Evolutionary conservation across 2,113 vertebrate species (phyloP).

Genomic region (Paradisaea rubra): DNA sequence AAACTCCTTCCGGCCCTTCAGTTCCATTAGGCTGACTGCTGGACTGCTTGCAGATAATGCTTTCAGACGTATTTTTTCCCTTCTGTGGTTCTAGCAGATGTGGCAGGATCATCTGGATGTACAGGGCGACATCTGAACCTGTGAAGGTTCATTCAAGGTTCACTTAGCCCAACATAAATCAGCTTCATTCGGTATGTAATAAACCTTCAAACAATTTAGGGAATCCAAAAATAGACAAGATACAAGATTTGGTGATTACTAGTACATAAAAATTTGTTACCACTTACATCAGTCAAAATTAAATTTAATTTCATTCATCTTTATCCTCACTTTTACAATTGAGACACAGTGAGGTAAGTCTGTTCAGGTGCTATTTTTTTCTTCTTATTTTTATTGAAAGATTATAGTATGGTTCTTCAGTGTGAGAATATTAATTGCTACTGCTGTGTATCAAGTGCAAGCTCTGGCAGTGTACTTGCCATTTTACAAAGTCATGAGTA

Average conservation of each 20-base stretch:
- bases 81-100: not conserved
- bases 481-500: not conserved
- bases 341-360: not conserved
- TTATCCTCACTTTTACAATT: not conserved
- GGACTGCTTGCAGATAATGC: not conserved
- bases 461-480: not conserved
- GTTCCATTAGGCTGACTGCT: not conserved
- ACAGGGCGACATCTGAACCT: not conserved
- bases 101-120: not conserved
- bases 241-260: not conserved
- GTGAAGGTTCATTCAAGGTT: not conserved
- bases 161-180: not conserved
- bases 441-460: not conserved
- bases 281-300: not conserved
- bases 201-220: not conserved
- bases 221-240: not conserved
- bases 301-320: not conserved
- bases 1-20: not conserved
- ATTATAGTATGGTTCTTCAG: not conserved
- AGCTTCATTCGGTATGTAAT: not conserved
- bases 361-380: not conserved
- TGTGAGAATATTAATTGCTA: not conserved
- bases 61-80: not conserved
- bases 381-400: not conserved
- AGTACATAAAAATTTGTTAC: not conserved